These are phyloP conservation scores for Sander vitreus DNA, from an alignment of 2,113 vertebrate species.

Conservation along the genomic window DNA sequence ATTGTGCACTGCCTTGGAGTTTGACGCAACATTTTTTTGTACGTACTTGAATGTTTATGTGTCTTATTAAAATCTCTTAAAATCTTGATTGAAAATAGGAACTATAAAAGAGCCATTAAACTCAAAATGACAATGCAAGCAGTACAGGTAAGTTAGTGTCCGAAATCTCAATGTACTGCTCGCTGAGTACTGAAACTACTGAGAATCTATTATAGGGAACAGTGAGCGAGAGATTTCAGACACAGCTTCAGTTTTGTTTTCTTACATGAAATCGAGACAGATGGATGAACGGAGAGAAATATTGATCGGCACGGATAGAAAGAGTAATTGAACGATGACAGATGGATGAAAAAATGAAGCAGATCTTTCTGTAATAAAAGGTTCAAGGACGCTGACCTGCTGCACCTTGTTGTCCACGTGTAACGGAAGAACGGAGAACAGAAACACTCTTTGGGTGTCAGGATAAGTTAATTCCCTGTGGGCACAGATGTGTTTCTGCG, in stretches of 20 bases:
- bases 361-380: background rate
- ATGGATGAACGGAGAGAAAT: constrained; percentile 35
- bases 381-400: constrained; percentile 51
- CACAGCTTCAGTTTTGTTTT: background rate
- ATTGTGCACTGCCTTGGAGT: too few species aligned
- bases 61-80: too few species aligned
- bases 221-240: background rate
- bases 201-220: background rate
- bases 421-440: constrained; percentile 47
- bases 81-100: too few species aligned
- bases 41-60: too few species aligned
- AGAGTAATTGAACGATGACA: constrained; percentile 24
- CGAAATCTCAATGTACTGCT: background rate
- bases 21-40: too few species aligned
- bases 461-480: constrained; percentile 44
- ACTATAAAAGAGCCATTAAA: too few species aligned
- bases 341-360: constrained; percentile 31
- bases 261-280: background rate
- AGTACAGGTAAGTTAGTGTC: background rate
- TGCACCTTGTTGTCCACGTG: constrained; percentile 31
- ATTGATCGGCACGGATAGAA: constrained; percentile 36
- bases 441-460: constrained; percentile 36
- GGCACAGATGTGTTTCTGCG: constrained; percentile 25
- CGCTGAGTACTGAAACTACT: background rate
- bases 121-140: too few species aligned